phyloP scores from a whole-genome alignment of 2,888 invertebrate genomes.

The Apotomis turbidana region DNA sequence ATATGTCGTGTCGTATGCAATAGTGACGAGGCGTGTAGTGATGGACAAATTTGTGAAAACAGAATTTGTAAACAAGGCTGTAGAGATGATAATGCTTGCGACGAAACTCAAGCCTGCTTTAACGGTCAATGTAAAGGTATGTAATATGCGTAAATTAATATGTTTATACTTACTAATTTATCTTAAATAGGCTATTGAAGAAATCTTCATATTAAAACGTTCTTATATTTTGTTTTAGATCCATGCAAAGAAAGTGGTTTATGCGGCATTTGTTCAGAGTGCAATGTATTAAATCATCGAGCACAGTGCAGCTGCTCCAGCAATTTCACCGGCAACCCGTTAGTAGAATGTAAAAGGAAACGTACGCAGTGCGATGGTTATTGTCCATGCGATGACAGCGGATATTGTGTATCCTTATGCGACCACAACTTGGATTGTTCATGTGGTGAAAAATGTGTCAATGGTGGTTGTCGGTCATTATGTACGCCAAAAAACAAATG shows the following conservation, averaged over 20 bases:
- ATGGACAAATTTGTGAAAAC: conserved; percentile 93
- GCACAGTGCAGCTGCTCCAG: conserved; percentile 93
- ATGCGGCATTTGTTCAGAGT: conserved; percentile 93
- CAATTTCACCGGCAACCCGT: conserved; percentile 92
- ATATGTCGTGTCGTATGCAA: conserved; percentile 94
- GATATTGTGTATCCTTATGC: conserved; percentile 90
- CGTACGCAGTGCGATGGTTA: conserved; percentile 88
- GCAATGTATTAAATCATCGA: conserved; percentile 92
- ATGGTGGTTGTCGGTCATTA: conserved; percentile 88
- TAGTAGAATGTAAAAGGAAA: conserved; percentile 89
- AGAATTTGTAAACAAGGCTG: conserved; percentile 94
- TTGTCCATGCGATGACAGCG: conserved; percentile 92
- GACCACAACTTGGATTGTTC: conserved; percentile 87
- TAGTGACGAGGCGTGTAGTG: conserved; percentile 91
- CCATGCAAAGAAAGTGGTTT: conserved; percentile 89
- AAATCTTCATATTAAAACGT: neutral
- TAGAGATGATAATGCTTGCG: conserved; percentile 91
- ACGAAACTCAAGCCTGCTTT: conserved; percentile 89
- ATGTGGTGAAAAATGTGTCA: conserved; percentile 91
- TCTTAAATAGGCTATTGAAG: neutral
- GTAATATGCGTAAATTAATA: conserved; percentile 14
- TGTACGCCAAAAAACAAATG: conserved; percentile 89
- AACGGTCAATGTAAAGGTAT: conserved; percentile 91
- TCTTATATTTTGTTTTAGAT: conserved; percentile 75
- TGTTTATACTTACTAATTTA: neutral